phyloP scores from a whole-genome alignment of 2,113 vertebrate genomes.

The Ptychochromis oligacanthus region DNA sequence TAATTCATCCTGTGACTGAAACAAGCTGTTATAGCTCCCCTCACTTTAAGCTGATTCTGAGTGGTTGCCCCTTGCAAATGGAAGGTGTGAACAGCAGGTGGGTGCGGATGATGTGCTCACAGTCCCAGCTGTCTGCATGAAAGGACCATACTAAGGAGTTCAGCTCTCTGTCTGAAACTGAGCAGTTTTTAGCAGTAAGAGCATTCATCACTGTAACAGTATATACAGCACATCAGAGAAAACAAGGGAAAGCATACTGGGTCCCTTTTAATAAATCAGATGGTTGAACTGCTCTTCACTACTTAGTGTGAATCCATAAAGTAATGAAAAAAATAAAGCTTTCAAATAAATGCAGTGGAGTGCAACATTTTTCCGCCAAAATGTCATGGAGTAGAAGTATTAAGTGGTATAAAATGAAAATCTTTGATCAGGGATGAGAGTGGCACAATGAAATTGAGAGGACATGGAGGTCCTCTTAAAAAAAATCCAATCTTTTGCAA shows the following conservation, averaged over 20 bases:
- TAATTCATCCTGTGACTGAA: too few species aligned
- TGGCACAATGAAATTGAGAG: too few species aligned
- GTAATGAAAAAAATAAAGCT: background rate
- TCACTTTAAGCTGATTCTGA: background rate
- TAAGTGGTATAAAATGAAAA: background rate
- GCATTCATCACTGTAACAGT: background rate
- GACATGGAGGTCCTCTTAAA: too few species aligned
- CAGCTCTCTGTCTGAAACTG: background rate
- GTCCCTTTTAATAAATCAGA: background rate
- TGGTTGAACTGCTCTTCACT: background rate
- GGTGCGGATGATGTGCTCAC: background rate
- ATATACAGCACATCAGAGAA: background rate
- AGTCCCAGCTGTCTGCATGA: background rate
- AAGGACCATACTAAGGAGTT: background rate
- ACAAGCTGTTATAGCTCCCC: background rate
- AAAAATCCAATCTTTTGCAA: background rate
- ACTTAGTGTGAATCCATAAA: background rate
- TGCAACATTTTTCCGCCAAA: background rate
- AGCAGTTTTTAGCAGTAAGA: too few species aligned
- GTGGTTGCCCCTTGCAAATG: background rate
- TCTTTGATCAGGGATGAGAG: background rate
- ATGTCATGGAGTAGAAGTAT: background rate
- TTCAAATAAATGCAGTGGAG: background rate
- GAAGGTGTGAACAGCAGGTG: background rate
- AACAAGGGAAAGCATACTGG: background rate